Conservation (phyloP, 2,797 vertebrate genomes). For the Platalea minor region DNA sequence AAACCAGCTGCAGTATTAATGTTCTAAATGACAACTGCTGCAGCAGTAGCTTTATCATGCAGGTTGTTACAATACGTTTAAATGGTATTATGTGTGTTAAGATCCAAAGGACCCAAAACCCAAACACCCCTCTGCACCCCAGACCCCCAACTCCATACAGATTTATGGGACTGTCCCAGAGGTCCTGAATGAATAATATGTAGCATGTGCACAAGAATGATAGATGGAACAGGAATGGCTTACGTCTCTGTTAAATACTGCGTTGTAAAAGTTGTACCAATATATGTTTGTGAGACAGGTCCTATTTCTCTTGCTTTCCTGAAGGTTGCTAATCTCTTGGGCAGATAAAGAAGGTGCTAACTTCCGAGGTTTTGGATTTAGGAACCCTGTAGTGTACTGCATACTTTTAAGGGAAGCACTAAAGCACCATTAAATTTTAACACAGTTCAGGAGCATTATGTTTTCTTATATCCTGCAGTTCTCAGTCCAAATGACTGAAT, state of each 20-base stretch:
- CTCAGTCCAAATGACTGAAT: not conserved
- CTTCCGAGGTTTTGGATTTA: conserved; percentile 9
- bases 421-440: conserved; percentile 8
- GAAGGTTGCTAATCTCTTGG: not conserved
- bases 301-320: conserved; percentile 24
- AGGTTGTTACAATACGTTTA: not conserved
- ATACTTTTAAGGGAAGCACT: not conserved
- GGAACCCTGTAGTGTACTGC: not conserved
- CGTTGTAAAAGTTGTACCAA: conserved; percentile 8
- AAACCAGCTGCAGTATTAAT: conserved; percentile 36
- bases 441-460: not conserved
- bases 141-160: not conserved
- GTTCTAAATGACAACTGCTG: conserved; percentile 16
- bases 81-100: not conserved
- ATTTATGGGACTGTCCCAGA: conserved; percentile 57
- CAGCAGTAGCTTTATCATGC: not conserved
- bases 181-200: conserved; percentile 44
- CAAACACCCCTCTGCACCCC: not conserved
- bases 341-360: not conserved
- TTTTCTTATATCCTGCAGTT: not conserved
- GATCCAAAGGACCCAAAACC: not conserved
- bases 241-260: conserved; percentile 53
- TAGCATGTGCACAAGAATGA: conserved; percentile 35
- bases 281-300: not conserved
- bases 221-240: conserved; percentile 43